Base-by-base conservation (phyloP, 2,797 vertebrate genomes). In the Selene dorsalis region DNA sequence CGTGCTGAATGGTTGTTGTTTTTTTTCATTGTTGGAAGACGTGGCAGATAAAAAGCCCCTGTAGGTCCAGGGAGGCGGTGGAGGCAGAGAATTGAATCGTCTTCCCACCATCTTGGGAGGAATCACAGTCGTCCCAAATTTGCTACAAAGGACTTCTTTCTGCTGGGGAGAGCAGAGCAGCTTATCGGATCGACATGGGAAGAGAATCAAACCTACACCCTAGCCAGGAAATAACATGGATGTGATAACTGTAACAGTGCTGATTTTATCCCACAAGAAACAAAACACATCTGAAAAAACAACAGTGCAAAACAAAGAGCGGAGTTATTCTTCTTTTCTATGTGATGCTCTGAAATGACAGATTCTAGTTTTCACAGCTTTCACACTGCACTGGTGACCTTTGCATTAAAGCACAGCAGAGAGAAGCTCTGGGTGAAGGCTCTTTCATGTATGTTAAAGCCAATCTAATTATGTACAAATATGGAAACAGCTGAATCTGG, bases 21-120 rank as follows among this genome's bases (percentile, higher is more conserved):
- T 57, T 24, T 73, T 80, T 79, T 85, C 68, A 77, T 62, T 79
- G 74, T 52, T 59, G 48, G 55, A 69, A 38, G 66, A 2, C 48
- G 62, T 32, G 5, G 43, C 12, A 22, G n/a, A 72, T 55, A 66
- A 68, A 70, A 66, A 66, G 68, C 41, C 39, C 28, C 70, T 14
- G 22, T 39, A 58, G 62, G 47, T 52, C 82, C 17, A 59, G 47
- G 47, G 56, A 67, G 60, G 41, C 6, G 0, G 9, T 20, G 45
- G 73, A 35, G 75, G 72, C 53, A 41, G 67, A 80, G 76, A 83
- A 84, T 30, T 53, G 72, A 77, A 72, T 80, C 83, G 72, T 68
- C 81, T 43, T 43, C 41, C 41, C 41, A 43, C 10, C 60, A 32
- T 62, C 48, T 41, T 38, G 48, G 62, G 57, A 71, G 64, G 72